Conservation (phyloP, 2,797 vertebrate genomes). For the Lateolabrax maculatus region DNA sequence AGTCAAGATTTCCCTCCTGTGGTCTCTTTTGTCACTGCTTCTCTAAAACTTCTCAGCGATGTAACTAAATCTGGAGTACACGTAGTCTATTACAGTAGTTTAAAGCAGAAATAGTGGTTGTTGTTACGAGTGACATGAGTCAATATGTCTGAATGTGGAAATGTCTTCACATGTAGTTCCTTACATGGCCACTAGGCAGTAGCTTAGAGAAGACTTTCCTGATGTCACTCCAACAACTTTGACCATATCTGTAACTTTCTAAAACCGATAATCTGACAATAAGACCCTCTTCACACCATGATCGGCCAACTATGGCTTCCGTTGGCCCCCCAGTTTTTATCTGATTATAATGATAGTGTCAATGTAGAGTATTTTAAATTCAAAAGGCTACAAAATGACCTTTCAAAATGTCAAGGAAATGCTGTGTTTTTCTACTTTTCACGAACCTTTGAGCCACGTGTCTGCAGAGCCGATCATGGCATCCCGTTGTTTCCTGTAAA, state of each 20-base stretch:
- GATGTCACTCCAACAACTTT: neutral
- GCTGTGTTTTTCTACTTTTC: neutral
- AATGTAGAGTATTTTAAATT: neutral
- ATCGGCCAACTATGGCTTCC: no score
- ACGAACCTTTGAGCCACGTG: constrained; percentile 89
- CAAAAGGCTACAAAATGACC: neutral
- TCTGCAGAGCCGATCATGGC: constrained; percentile 86
- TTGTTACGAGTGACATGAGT: neutral
- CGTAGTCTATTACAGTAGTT: neutral
- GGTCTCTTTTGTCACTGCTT: neutral
- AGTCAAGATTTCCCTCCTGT: neutral
- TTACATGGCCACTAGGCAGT: neutral
- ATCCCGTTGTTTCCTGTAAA: constrained; percentile 88
- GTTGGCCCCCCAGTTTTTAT: neutral
- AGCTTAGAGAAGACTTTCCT: neutral
- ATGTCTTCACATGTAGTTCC: neutral
- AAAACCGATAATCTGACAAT: no score
- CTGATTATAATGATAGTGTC: neutral
- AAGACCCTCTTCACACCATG: neutral
- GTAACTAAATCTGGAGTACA: neutral
- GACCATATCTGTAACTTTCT: no score
- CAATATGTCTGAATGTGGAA: neutral
- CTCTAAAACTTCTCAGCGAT: neutral
- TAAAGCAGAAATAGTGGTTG: neutral
- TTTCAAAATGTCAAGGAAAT: no score